Evolutionary conservation across 2,113 vertebrate genomes (phyloP).

Genomic region (Peucedramus taeniatus): DNA sequence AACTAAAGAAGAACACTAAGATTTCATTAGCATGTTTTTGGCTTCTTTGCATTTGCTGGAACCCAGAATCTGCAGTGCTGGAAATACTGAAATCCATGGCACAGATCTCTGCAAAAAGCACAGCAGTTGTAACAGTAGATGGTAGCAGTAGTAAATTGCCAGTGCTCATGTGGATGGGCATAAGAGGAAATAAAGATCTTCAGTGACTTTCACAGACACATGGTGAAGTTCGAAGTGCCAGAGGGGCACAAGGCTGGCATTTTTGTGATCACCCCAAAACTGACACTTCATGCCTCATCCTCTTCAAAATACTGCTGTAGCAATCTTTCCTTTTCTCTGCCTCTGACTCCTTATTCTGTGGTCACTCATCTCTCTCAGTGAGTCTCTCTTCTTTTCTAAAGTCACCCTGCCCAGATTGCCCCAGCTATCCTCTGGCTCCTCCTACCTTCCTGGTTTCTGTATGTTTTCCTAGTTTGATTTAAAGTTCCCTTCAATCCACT

Average conservation of each 20-base stretch:
- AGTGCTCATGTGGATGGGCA: rapidly evolving
- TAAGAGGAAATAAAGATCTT: not conserved
- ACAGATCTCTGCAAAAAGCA: not conserved
- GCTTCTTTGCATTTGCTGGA: not conserved
- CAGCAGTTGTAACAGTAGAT: not conserved
- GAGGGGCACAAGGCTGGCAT: not conserved
- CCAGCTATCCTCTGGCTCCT: not conserved
- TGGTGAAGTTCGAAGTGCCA: not conserved
- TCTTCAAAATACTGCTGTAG: not conserved
- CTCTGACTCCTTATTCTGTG: not conserved
- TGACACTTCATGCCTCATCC: not conserved
- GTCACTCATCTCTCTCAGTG: not conserved
- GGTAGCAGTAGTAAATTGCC: not conserved
- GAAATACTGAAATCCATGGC: not conserved
- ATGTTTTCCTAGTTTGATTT: not conserved
- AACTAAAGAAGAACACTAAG: not conserved
- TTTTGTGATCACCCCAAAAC: not conserved
- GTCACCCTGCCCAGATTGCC: not conserved
- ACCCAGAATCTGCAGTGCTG: not conserved
- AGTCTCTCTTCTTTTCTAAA: not conserved
- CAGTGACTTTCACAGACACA: not conserved
- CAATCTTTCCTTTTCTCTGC: not conserved
- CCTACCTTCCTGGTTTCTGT: not conserved
- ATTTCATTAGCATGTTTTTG: not conserved
- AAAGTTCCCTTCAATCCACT: not conserved